Evolutionary conservation across 2,113 vertebrate species (phyloP).

Genomic region (Sitta europaea): DNA sequence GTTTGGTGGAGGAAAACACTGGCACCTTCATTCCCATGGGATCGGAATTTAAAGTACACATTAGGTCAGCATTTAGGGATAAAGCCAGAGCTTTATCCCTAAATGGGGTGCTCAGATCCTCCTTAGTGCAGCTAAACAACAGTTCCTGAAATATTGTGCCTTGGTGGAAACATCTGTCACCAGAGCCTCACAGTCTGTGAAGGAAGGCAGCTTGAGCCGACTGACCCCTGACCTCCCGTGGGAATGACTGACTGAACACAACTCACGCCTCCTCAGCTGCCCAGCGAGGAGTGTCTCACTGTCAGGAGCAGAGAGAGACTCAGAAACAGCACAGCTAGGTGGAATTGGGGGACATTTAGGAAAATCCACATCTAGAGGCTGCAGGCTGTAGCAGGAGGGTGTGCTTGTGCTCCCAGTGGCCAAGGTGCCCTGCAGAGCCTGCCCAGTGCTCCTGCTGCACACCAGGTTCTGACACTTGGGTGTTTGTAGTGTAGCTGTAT

Average conservation of each 20-base stretch:
- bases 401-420: fast-evolving
- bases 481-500: neutral
- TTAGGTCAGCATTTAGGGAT: neutral
- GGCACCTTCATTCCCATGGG: neutral
- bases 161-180: neutral
- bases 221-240: neutral
- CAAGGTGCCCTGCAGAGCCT: fast-evolving
- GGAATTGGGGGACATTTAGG: neutral
- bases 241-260: neutral
- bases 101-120: neutral
- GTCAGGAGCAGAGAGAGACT: neutral
- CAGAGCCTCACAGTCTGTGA: neutral
- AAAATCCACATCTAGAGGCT: neutral
- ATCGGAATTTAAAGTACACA: neutral
- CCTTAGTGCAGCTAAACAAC: neutral
- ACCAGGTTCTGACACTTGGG: fast-evolving
- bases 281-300: fast-evolving
- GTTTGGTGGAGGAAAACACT: neutral
- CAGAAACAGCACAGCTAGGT: neutral
- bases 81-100: neutral
- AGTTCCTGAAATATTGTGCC: neutral
- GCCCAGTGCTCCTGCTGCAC: neutral
- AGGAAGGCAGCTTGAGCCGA: neutral
- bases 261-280: neutral
- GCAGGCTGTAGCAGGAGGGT: neutral